phyloP scores from a whole-genome alignment of 2,113 vertebrate species.

The Sakesphorus luctuosus region DNA sequence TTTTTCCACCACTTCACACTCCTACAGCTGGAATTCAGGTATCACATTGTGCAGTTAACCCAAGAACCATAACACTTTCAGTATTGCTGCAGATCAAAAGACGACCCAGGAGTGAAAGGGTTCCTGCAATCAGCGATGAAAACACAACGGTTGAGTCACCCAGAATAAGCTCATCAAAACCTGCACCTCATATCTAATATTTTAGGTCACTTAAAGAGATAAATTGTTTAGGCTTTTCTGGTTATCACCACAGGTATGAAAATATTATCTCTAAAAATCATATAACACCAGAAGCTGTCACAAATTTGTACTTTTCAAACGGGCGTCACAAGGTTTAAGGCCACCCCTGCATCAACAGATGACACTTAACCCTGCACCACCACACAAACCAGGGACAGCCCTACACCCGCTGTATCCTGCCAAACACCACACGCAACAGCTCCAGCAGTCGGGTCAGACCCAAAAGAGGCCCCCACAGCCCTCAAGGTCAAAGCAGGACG shows the following conservation, averaged over 20 bases:
- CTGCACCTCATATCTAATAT: not conserved
- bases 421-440: not conserved
- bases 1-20: not conserved
- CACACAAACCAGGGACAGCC: not conserved
- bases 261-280: not conserved
- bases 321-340: not conserved
- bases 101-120: not conserved
- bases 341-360: not conserved
- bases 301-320: not conserved
- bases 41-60: not conserved
- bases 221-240: not conserved
- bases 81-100: not conserved
- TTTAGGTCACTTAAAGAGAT: not conserved
- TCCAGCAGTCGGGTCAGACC: not conserved
- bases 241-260: not conserved
- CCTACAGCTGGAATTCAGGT: not conserved
- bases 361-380: not conserved
- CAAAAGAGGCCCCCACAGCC: not conserved
- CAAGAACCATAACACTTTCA: not conserved
- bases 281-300: not conserved
- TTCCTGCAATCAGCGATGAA: not conserved
- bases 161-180: not conserved
- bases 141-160: not conserved
- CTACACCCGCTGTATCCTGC: accelerated
- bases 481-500: conserved; percentile 46